Base-by-base conservation (phyloP, 2,113 vertebrate genomes). In the Carassius carassius region DNA sequence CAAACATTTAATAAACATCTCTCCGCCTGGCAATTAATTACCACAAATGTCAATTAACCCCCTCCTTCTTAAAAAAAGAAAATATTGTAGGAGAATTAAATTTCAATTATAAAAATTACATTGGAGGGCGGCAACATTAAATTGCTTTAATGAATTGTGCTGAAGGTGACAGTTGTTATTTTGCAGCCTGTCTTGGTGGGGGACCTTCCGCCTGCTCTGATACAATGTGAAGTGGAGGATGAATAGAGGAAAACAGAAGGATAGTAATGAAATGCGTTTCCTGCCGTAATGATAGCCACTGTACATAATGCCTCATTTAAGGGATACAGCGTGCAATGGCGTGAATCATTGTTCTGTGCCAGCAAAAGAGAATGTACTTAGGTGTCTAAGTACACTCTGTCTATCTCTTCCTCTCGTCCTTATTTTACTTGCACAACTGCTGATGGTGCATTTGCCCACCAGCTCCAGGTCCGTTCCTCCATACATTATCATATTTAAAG, bases 51-150 rank as follows among this genome's bases (percentile, higher is more conserved):
- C 95, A 95, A 94, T 97, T 96, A 95, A 93, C 67, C 65, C 54
- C 54, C 65, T 79, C 75, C 41, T 19, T 91, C 92, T 89, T 93
- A 41, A 73, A 41, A 41, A 73, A 56, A 70, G 13, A 49, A 17
- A 56, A 95, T 94, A 93, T 94, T 95, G 90, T 90, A 85, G 88
- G 88, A 91, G 94, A 94, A 96, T 95, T 95, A 95, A 94, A 94
- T 95, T 96, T 95, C 93, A 95, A 93, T 96, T 95, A 95, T 93
- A 95, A 92, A 94, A 94, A 95, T 95, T 93, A 92, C 90, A 86
- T 93, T 95, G 93, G 92, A 92, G 87, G 92, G 90, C 87, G 87
- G 90, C 89, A 91, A n/a, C 94, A 65, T 91, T 87, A 94, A 92
- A 91, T 92, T 92, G 91, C 90, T 94, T 94, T 95, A 95, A 95